These are phyloP conservation scores for Drosophila melanogaster DNA, from an alignment of 1,140 invertebrate species.

Conservation along the genomic window Release_6_plus_ISO1_MT NT_037436.4:17341501-17342000, in stretches of 20 bases:
- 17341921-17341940: too few relatives aligned
- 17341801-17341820: slow-evolving; percentile 6
- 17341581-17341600: slow-evolving; percentile 39
- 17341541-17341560: slow-evolving; percentile 51
- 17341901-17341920: too few relatives aligned
- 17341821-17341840: background rate
- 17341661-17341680: background rate
- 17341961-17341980: too few relatives aligned
- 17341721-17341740: slow-evolving; percentile 3
- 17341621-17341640: slow-evolving; percentile 45
- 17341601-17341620: slow-evolving; percentile 47
- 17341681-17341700: slow-evolving; percentile 50
- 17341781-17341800: slow-evolving; percentile 28
- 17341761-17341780: slow-evolving; percentile 3
- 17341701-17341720: slow-evolving; percentile 11
- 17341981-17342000: too few relatives aligned
- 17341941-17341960: too few relatives aligned
- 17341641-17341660: background rate
- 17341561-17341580: slow-evolving; percentile 36
- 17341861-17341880: background rate
- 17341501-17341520: slow-evolving; percentile 41
- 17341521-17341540: slow-evolving; percentile 3
- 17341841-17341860: slow-evolving; percentile 16
- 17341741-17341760: slow-evolving; percentile 56
- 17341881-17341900: background rate